Evolutionary conservation across 2,888 invertebrate species (phyloP).

Genomic region (Autographa pulchrina): DNA sequence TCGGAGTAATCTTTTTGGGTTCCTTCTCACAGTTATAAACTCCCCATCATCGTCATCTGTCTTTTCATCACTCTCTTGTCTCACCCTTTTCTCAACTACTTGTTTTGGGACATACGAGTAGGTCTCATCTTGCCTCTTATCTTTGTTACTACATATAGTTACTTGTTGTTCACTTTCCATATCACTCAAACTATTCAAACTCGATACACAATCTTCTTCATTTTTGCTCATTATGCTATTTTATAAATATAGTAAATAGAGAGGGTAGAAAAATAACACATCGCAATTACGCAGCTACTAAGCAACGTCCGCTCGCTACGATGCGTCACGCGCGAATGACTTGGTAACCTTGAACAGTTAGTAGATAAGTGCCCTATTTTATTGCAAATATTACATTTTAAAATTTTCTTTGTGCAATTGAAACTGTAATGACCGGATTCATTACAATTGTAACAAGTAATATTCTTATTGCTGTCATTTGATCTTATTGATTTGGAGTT

Average conservation of each 20-base stretch:
- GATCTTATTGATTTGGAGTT: no score
- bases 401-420: no score
- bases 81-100: conserved; percentile 6
- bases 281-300: neutral
- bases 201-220: conserved; percentile 3
- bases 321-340: conserved; percentile 8
- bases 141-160: neutral
- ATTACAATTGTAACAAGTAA: no score
- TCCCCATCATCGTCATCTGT: neutral
- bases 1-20: conserved; percentile 10
- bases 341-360: no score
- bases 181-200: conserved; percentile 2
- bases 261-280: neutral
- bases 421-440: no score
- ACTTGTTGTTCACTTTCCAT: conserved; percentile 14
- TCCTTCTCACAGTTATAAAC: conserved; percentile 12
- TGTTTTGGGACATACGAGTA: neutral
- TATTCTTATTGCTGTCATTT: no score
- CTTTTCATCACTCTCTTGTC: conserved; percentile 8
- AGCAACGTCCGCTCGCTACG: conserved; percentile 12
- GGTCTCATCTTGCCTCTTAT: neutral
- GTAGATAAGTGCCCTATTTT: no score
- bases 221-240: neutral
- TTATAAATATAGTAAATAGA: neutral
- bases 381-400: no score